These are phyloP conservation scores for Scomber colias DNA, from an alignment of 2,113 vertebrate species.

Conservation along the genomic window DNA sequence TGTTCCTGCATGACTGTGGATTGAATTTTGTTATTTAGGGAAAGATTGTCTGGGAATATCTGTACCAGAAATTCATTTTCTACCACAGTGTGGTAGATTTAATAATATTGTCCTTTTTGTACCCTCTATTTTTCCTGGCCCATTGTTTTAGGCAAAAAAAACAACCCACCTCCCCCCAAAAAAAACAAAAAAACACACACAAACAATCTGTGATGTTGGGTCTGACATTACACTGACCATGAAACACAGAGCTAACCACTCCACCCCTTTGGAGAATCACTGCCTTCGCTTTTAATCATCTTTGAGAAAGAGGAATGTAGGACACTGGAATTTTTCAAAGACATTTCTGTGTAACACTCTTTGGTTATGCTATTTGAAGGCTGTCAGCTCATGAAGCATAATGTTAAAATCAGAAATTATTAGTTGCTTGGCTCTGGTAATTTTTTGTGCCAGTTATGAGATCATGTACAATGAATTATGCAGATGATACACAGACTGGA, in stretches of 20 bases:
- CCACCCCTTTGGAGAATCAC: slow-evolving; percentile 1
- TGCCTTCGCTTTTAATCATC: slow-evolving; percentile 29
- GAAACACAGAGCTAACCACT: slow-evolving; percentile 21
- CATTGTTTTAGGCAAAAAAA: slow-evolving; percentile 21
- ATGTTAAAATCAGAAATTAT: slow-evolving; percentile 27
- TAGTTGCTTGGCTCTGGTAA: slow-evolving; percentile 6
- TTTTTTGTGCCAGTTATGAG: slow-evolving; percentile 52
- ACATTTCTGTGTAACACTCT: slow-evolving; percentile 3
- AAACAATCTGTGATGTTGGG: slow-evolving; percentile 25
- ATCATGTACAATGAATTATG: slow-evolving; percentile 40
- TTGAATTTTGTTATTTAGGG: slow-evolving; percentile 1
- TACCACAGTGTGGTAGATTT: slow-evolving; percentile 12
- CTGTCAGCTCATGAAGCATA: background rate
- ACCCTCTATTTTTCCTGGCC: slow-evolving; percentile 10
- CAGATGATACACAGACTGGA: slow-evolving; percentile 54
- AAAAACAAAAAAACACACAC: slow-evolving; percentile 7
- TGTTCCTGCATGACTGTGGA: background rate
- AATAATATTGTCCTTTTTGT: slow-evolving; percentile 12
- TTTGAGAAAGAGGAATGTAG: background rate
- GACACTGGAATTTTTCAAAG: slow-evolving; percentile 17
- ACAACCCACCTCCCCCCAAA: background rate
- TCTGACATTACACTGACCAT: slow-evolving; percentile 5
- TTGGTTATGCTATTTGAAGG: slow-evolving; percentile 15
- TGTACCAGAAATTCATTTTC: background rate
- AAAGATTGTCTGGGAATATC: background rate